phyloP scores from a whole-genome alignment of 2,113 vertebrate genomes.

The Macquaria australasica region DNA sequence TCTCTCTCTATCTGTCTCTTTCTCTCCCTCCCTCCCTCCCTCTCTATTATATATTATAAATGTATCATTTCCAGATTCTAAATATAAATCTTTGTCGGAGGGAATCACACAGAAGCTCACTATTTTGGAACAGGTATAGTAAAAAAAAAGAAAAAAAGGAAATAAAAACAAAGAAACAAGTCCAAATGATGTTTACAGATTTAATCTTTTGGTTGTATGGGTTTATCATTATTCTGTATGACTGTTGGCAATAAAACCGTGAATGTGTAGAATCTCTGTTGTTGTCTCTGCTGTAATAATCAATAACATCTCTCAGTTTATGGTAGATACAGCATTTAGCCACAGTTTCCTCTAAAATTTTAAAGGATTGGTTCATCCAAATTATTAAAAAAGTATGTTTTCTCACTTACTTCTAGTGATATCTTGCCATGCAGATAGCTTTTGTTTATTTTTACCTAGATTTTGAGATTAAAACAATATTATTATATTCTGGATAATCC shows the following conservation, averaged over 20 bases:
- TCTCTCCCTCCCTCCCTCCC: slow-evolving; percentile 52
- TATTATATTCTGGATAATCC: not conserved
- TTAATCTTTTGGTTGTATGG: slow-evolving; percentile 83
- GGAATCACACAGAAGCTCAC: slow-evolving; percentile 75
- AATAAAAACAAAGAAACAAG: slow-evolving; percentile 77
- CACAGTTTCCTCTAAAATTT: not conserved
- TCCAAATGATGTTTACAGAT: slow-evolving; percentile 85
- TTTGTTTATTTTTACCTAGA: not conserved
- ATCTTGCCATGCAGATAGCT: not conserved
- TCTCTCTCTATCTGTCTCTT: slow-evolving; percentile 62
- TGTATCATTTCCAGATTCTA: slow-evolving; percentile 79
- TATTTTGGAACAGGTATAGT: slow-evolving; percentile 78
- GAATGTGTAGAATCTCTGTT: slow-evolving; percentile 66
- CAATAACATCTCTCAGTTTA: not conserved
- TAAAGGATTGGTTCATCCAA: not conserved
- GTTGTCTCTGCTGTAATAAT: slow-evolving; percentile 33
- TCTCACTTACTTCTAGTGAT: not conserved
- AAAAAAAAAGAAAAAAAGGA: slow-evolving; percentile 50
- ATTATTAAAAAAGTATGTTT: not conserved
- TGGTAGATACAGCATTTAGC: not conserved
- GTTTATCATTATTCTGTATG: slow-evolving; percentile 82
- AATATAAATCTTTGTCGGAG: slow-evolving; percentile 75
- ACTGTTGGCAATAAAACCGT: slow-evolving; percentile 88
- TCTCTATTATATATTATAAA: slow-evolving; percentile 78
- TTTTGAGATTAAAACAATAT: not conserved